Evolutionary conservation across 2,797 vertebrate species (phyloP).

Genomic region (Odontamblyopus rebecca): DNA sequence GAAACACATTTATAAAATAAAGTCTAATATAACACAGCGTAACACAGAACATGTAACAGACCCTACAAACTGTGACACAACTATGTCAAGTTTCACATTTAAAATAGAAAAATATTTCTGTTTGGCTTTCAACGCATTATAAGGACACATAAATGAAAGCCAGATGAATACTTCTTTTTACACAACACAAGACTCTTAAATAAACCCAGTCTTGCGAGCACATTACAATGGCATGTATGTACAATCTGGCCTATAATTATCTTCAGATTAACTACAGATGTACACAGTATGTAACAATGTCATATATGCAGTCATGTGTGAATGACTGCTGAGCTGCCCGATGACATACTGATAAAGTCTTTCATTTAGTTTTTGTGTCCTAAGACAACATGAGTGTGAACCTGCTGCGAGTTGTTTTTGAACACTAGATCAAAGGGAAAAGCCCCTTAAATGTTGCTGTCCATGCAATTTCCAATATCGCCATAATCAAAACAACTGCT

Average conservation of each 20-base stretch:
- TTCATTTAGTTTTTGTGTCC: conserved; percentile 49
- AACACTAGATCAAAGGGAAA: conserved; percentile 48
- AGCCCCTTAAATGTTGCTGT: conserved; percentile 34
- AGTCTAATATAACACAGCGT: conserved; percentile 66
- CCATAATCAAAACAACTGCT: conserved; percentile 50
- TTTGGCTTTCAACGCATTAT: conserved; percentile 59
- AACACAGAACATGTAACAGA: conserved; percentile 65
- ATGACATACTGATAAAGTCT: conserved; percentile 46
- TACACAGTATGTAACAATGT: conserved; percentile 39
- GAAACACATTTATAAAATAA: conserved; percentile 75
- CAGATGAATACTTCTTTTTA: conserved; percentile 57
- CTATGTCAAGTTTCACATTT: conserved; percentile 65
- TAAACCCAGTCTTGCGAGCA: conserved; percentile 51
- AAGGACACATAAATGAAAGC: conserved; percentile 58
- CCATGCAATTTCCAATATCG: conserved; percentile 37
- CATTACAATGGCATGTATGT: conserved; percentile 44
- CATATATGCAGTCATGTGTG: conserved; percentile 43
- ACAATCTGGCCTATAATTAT: conserved; percentile 36
- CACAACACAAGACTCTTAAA: conserved; percentile 48
- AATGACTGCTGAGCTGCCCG: conserved; percentile 51
- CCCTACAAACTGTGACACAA: conserved; percentile 56
- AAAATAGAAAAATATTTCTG: conserved; percentile 73
- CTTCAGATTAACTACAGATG: conserved; percentile 43
- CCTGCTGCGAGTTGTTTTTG: conserved; percentile 41
- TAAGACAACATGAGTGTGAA: conserved; percentile 52